These are phyloP conservation scores for Paraplagusia blochii DNA, from an alignment of 2,113 vertebrate species.

Conservation along the genomic window DNA sequence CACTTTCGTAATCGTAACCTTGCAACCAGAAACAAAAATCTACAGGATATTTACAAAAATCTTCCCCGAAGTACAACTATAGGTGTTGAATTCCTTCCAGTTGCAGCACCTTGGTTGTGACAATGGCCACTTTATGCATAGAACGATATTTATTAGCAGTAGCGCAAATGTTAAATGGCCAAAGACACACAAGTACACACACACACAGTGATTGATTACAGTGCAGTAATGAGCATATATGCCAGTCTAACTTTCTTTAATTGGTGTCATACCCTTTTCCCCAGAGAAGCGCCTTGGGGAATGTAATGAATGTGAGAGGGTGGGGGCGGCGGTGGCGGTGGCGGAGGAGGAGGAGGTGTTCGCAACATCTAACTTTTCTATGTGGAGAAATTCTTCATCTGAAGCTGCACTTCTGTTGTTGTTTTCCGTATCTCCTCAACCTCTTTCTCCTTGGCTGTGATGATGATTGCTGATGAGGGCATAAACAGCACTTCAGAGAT, in stretches of 20 bases:
- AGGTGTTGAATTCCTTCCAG: constrained; percentile 40
- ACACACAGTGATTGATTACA: constrained; percentile 38
- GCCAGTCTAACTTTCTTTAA: constrained; percentile 34
- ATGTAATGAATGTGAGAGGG: neutral
- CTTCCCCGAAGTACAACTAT: too few species aligned
- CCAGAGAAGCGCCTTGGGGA: constrained; percentile 10
- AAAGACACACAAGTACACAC: constrained; percentile 17
- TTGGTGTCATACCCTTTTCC: constrained; percentile 39
- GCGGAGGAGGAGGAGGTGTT: neutral
- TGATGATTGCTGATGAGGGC: constrained; percentile 23
- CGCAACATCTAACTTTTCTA: constrained; percentile 26
- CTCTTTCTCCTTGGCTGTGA: constrained; percentile 28
- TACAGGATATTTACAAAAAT: too few species aligned
- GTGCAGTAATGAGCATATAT: constrained; percentile 37
- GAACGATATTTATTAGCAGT: constrained; percentile 41
- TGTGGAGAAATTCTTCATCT: constrained; percentile 11
- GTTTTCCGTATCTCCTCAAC: constrained; percentile 48
- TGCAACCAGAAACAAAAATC: too few species aligned
- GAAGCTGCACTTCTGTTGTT: constrained; percentile 25
- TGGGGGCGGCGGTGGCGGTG: too few species aligned
- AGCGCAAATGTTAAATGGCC: constrained; percentile 46
- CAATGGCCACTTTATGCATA: constrained; percentile 38
- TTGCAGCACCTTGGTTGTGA: constrained; percentile 42
- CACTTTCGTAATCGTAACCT: too few species aligned
- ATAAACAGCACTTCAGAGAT: constrained; percentile 47